Conservation (phyloP, 1,140 invertebrate species). For the Spodoptera litura region DNA sequence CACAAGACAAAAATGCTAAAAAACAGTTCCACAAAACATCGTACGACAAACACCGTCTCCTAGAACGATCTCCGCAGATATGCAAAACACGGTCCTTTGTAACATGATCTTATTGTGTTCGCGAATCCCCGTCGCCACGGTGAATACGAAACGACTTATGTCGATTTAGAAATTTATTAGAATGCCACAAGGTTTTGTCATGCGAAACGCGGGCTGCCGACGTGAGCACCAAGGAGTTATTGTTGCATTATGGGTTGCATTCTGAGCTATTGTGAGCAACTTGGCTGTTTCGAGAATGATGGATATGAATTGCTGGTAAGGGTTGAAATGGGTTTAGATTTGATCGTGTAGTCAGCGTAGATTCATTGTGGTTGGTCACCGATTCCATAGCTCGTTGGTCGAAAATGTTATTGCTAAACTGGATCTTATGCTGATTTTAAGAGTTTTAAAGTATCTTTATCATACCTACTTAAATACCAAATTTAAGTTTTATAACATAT, state of each 20-base stretch:
- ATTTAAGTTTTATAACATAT: too few relatives aligned
- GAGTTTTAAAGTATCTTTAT: too few relatives aligned
- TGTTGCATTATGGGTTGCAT: constrained; percentile 68
- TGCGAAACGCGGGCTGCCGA: constrained; percentile 65
- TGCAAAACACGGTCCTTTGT: constrained; percentile 75
- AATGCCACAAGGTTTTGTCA: constrained; percentile 71
- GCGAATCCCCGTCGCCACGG: constrained; percentile 65
- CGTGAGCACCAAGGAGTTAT: constrained; percentile 64
- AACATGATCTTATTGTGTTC: constrained; percentile 81
- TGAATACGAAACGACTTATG: constrained; percentile 79
- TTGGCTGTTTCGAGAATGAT: constrained; percentile 10
- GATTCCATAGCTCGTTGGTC: too few relatives aligned
- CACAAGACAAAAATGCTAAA: background rate
- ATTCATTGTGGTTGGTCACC: too few relatives aligned
- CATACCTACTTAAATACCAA: too few relatives aligned
- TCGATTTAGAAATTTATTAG: constrained; percentile 85
- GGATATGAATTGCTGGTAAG: constrained; percentile 30
- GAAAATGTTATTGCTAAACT: too few relatives aligned
- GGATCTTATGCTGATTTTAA: too few relatives aligned
- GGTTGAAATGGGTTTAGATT: background rate
- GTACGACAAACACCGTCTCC: constrained; percentile 57
- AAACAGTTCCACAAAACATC: constrained; percentile 58
- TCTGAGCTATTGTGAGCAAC: constrained; percentile 54
- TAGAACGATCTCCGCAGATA: constrained; percentile 67
- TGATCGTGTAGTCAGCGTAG: too few relatives aligned